Evolutionary conservation across 2,888 invertebrate species (phyloP), one percentile per base, ranked within the genome.

Genomic region (Nemapogon koenigi): DNA sequence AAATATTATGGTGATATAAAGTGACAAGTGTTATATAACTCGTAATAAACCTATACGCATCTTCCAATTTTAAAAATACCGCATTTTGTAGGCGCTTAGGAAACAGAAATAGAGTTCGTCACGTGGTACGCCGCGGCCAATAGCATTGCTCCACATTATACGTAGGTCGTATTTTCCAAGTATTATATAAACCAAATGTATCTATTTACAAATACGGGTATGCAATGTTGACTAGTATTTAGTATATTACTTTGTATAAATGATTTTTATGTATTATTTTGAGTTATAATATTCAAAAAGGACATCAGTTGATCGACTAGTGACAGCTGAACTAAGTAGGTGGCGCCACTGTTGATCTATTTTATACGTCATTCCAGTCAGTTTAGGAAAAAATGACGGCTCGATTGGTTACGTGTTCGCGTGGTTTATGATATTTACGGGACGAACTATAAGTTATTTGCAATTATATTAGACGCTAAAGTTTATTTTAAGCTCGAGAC

Each of bases 341-440:
- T 45, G 44, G 46, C 48, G 48, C 43, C 33, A 32, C 35, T 15
- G 15, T 10, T 26, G 49, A 55, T 48, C 54, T 55, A 54, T 59
- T 51, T 53, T 57, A 38, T 38, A 43, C 42, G 43, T 75, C n/a
- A n/a, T n/a, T n/a, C n/a, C n/a, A n/a, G n/a, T n/a, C 78, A 78
- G 78, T 78, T 62, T 67, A 52, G 57, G 66, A 68, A 72, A 79
- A 79, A 79, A 80, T 80, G 79, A 79, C 73, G 76, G 70, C 73
- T 73, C 58, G 57, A 55, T 70, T 76, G 60, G 71, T 76, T 78
- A 78, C 76, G 76, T 78, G 75, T 79, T 72, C 73, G 57, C 67
- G 71, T 73, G 61, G 65, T 69, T 75, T 76, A 76, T 76, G 76
- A 79, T 79, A 79, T 76, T 79, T 79, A 78, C 72, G 75, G 62